A percentile compares a stretch with the other conserved stretches of the same genome.
Evolutionary conservation across 2,888 invertebrate genomes (phyloP).

Genomic region (Erebia aethiops): DNA sequence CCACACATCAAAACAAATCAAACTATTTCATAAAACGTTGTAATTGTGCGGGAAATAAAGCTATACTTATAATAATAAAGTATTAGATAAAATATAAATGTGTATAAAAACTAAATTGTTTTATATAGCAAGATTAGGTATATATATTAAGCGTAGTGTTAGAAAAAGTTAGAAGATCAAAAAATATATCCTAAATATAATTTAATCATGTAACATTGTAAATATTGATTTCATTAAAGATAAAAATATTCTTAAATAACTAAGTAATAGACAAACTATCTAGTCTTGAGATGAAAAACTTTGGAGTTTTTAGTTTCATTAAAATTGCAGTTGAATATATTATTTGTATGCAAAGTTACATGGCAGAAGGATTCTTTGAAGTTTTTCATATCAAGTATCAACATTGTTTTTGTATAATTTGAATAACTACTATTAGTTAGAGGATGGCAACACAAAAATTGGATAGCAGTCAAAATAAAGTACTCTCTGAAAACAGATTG

Average conservation of each 20-base stretch:
- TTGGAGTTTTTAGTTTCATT: too few relatives aligned
- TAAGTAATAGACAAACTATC: not conserved
- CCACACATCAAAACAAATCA: too few relatives aligned
- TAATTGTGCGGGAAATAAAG: not conserved
- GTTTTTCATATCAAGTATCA: not conserved
- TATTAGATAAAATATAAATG: not conserved
- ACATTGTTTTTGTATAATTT: constrained; percentile 1
- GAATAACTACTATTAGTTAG: not conserved
- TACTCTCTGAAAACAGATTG: not conserved
- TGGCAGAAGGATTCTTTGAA: not conserved
- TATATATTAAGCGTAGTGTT: constrained; percentile 14
- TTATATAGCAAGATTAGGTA: constrained; percentile 10
- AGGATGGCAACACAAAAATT: not conserved
- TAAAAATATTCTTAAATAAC: not conserved
- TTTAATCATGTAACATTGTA: not conserved
- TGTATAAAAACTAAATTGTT: not conserved
- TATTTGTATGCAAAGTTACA: not conserved
- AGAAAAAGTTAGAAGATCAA: constrained; percentile 25
- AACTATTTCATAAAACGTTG: too few relatives aligned
- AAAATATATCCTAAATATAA: constrained; percentile 22
- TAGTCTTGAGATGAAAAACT: constrained; percentile 1
- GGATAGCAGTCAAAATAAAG: not conserved
- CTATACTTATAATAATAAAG: too few relatives aligned
- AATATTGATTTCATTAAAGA: constrained; percentile 8
- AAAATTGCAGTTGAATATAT: not conserved